Conservation (phyloP, 2,113 vertebrate species). For the Urocolius indicus region DNA sequence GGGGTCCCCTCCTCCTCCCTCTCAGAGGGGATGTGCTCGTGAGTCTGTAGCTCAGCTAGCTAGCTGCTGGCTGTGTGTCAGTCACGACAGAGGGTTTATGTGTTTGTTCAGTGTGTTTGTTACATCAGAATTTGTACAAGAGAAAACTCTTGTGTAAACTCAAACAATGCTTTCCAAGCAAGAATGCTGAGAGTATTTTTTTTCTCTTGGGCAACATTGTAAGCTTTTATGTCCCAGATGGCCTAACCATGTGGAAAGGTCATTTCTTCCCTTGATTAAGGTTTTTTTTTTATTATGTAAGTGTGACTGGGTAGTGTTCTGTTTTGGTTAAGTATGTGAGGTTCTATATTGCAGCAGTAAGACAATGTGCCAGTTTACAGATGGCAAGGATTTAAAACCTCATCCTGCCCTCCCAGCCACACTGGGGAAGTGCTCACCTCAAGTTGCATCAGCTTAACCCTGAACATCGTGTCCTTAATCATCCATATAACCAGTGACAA, state of each 20-base stretch:
- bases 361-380: not conserved
- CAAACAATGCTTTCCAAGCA: not conserved
- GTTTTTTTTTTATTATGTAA: not conserved
- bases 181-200: not conserved
- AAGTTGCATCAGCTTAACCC: not conserved
- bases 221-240: not conserved
- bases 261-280: not conserved
- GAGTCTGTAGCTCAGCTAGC: not conserved
- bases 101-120: not conserved
- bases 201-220: not conserved
- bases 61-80: accelerated
- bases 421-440: not conserved
- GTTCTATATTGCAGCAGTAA: not conserved
- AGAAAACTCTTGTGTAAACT: not conserved
- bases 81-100: not conserved
- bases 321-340: not conserved
- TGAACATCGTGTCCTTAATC: not conserved
- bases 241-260: not conserved
- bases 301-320: not conserved
- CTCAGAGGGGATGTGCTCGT: not conserved
- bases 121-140: not conserved
- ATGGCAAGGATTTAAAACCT: not conserved
- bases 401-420: not conserved
- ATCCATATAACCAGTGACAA: not conserved
- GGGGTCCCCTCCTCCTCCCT: not conserved